Base-by-base conservation (phyloP, 92 coral and sea anemone genomes). In the Galaxea fascicularis region DNA sequence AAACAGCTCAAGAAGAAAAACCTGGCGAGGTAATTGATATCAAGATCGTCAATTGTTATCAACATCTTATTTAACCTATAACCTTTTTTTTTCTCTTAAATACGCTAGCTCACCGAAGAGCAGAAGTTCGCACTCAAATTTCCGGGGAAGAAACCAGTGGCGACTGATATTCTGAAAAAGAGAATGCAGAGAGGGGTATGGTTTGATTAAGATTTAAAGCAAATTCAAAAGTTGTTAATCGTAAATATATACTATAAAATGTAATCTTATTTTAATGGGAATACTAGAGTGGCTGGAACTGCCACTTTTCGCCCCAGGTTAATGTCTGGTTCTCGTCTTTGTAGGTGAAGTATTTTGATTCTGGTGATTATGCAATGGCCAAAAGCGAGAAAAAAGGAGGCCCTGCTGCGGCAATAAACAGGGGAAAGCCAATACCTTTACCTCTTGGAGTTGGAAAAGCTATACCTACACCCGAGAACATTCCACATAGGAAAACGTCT, bases 401-500 rank as follows among this genome's bases (percentile, higher is more conserved):
- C 22, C 92, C 78, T 0, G 93, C 86, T 3, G 78, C 89, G 2
- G 92, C 95, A 1, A 60, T 90, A 31, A 89, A 95, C 56, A 92
- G 79, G 26, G 93, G 88, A 18, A 89, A 79, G 66, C 88, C 89
- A 27, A 86, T 86, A 87, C 88, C 82, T 24, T 60, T 87, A 39
- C 91, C 86, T 58, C 82, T 91, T 54, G 98, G 90, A 59, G 95
- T 97, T 24, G 99, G 99, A 22, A 90, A 92, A 84, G 99, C 95
- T 30, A 94, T 94, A 52, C 99, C 99, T 9, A 97, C 94, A 46
- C 99, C 99, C 29, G 99, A 97, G 54, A 95, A 97, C 77, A 97
- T 97, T 67, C 99, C 99, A n/a, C 99, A 97, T 86, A 88, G 99
- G 89, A 97, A 97, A 89, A 85, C 95, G 25, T 97, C 99, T 11